Conservation (phyloP, 2,797 vertebrate genomes). For the Loris lydekkerianus region DNA sequence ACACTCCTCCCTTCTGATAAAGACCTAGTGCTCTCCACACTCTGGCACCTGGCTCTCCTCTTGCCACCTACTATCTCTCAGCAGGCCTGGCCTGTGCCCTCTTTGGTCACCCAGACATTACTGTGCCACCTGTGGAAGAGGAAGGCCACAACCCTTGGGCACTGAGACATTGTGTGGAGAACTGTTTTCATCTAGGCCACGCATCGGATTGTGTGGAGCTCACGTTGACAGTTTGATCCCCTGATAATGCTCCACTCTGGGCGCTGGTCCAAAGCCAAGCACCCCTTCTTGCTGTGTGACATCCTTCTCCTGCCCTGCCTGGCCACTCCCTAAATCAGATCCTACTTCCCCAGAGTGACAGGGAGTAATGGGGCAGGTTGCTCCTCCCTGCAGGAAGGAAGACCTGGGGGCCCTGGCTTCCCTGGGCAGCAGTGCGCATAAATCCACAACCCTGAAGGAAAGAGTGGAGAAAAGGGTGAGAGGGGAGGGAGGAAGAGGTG, state of each 20-base stretch:
- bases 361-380: neutral
- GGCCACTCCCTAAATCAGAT: neutral
- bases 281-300: too few species aligned
- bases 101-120: neutral
- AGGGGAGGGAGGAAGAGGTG: fast-evolving
- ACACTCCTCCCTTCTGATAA: neutral
- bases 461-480: neutral
- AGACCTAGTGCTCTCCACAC: neutral
- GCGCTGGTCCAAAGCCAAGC: neutral
- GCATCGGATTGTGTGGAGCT: neutral
- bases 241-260: neutral
- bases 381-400: neutral
- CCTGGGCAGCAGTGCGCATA: neutral
- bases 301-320: neutral
- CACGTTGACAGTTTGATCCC: neutral
- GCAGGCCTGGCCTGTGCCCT: neutral
- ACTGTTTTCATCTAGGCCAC: neutral
- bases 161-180: neutral
- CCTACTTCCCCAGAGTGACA: neutral
- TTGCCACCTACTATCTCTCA: neutral
- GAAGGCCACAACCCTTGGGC: neutral
- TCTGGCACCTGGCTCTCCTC: neutral
- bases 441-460: neutral
- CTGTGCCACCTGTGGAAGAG: neutral
- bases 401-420: neutral